Percentiles rank a stretch among this genome's conserved stretches.
phyloP scores from a whole-genome alignment of 2,113 vertebrate genomes.

The Tyto alba region DNA sequence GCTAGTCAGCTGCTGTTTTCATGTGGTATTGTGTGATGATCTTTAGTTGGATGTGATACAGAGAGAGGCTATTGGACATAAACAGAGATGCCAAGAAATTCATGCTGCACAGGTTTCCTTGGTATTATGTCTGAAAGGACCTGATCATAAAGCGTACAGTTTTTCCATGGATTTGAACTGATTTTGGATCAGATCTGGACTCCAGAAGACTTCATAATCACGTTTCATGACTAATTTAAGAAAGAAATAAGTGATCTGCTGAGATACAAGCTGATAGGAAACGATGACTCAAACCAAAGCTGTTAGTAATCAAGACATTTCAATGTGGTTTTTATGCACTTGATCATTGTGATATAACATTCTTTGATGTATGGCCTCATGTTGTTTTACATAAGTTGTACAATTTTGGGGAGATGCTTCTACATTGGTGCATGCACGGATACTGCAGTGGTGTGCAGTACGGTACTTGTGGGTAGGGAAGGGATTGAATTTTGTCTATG shows the following conservation, averaged over 20 bases:
- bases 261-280: neutral
- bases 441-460: neutral
- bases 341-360: neutral
- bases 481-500: neutral
- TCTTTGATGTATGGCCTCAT: neutral
- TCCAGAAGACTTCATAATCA: neutral
- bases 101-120: neutral
- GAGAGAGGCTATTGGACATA: neutral
- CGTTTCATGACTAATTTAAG: neutral
- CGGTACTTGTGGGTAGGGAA: neutral
- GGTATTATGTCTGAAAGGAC: neutral
- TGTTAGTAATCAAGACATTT: neutral
- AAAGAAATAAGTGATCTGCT: neutral
- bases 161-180: neutral
- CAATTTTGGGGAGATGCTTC: neutral
- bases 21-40: constrained; percentile 6
- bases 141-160: neutral
- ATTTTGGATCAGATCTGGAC: neutral
- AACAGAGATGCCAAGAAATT: neutral
- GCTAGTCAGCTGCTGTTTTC: constrained; percentile 45
- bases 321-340: neutral
- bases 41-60: constrained; percentile 38
- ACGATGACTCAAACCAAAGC: neutral
- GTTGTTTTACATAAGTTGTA: neutral
- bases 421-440: neutral